Evolutionary conservation across 2,113 vertebrate species (phyloP).

Genomic region (Dromiciops gliroides): DNA sequence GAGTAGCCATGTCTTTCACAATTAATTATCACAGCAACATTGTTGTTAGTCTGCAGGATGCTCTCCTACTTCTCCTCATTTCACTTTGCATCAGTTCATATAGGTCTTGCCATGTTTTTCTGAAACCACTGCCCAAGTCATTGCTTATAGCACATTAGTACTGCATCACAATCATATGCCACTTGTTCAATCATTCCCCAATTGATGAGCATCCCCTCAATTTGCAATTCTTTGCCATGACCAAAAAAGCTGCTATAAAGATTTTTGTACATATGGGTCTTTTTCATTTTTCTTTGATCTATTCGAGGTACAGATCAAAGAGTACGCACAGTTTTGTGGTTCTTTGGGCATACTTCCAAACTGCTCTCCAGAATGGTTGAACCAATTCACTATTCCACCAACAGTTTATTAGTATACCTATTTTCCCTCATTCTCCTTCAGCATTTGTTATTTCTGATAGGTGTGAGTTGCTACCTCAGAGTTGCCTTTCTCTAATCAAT

Average conservation of each 20-base stretch:
- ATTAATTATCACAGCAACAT: not conserved
- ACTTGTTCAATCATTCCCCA: not conserved
- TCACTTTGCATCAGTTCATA: not conserved
- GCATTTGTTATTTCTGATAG: not conserved
- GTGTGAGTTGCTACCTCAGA: not conserved
- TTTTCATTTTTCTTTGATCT: not conserved
- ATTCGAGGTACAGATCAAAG: not conserved
- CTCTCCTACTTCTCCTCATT: not conserved
- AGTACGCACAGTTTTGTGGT: not conserved
- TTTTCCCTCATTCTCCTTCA: not conserved
- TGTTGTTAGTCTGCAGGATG: too few species aligned
- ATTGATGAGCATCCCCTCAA: not conserved
- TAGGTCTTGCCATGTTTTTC: not conserved
- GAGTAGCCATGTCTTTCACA: not conserved
- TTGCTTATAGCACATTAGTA: not conserved
- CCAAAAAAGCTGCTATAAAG: not conserved
- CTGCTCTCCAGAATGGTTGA: not conserved
- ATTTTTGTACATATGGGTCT: not conserved
- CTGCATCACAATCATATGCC: not conserved
- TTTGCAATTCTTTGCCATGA: too few species aligned
- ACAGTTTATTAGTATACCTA: too few species aligned
- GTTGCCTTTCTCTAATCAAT: not conserved
- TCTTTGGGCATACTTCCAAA: not conserved
- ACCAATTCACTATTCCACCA: not conserved
- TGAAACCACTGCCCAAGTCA: not conserved